Base-by-base conservation (phyloP, 2,888 invertebrate genomes). In the Sialis lutaria region DNA sequence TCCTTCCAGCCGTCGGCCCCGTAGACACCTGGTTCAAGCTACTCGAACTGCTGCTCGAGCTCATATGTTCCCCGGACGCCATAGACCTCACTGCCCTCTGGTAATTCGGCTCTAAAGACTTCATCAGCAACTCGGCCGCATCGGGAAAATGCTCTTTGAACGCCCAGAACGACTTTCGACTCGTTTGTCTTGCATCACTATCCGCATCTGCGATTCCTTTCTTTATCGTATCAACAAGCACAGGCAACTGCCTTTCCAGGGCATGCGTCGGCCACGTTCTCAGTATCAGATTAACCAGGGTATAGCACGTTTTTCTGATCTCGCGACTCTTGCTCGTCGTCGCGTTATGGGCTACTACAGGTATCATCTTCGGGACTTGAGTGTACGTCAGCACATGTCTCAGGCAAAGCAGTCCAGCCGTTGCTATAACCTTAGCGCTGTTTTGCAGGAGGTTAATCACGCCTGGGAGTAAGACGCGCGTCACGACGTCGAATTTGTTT, bases 191-290 rank as follows among this genome's bases (percentile, higher is more conserved):
- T 0, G 95, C 92, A 45, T 86, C 86, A 32, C 84, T 77, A 65
- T 98, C 97, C 0, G 97, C 95, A 71, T 98, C 97, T 2, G 81
- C 77, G 51, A 96, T 82, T 0, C 93, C 93, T 53, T 80, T 79
- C 50, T 82, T 76, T 13, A 97, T 78, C 1, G 87, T 81, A 53
- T 95, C 95, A 52, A 85, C 78, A 4, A 98, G 64, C 1, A 75
- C 67, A 0, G 73, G 65, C 41, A 85, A 76, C 61, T 92, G 87
- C 58, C 79, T 81, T 62, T 95, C 95, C 47, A 97, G 65, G 0
- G 79, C 71, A 54, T 78, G 74, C 0, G 83, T 74, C n/a, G 85
- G 77, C 97, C 97, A 98, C 37, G 79, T 77, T 55, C 85, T 83
- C 49, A 96, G 69, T 49, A 96, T 68, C 53, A 85, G 69, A 50